These are phyloP conservation scores for Pterocles burchelli DNA, from an alignment of 2,113 vertebrate genomes.

Conservation along the genomic window DNA sequence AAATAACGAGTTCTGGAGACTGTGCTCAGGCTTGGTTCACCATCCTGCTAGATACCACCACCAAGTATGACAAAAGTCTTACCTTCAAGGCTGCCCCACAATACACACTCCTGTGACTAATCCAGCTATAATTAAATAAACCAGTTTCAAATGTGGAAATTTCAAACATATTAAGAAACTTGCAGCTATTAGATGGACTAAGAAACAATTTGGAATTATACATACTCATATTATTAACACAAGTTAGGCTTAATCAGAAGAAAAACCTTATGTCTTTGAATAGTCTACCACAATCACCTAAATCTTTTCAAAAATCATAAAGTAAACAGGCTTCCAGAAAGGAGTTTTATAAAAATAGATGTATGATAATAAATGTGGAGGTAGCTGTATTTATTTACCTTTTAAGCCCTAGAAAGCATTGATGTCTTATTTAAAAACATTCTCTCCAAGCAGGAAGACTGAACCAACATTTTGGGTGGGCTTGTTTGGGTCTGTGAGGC, in stretches of 20 bases:
- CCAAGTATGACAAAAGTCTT: not conserved
- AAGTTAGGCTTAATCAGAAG: not conserved
- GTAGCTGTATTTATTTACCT: constrained; percentile 9
- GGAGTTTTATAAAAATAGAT: not conserved
- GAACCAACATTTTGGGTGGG: constrained; percentile 28
- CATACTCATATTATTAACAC: not conserved
- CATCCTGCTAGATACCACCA: not conserved
- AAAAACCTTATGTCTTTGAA: not conserved
- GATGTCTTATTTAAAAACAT: constrained; percentile 9
- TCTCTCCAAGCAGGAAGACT: not conserved
- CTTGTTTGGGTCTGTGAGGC: not conserved
- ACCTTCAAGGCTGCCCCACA: not conserved
- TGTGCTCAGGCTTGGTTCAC: not conserved
- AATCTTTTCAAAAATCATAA: not conserved
- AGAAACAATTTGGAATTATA: not conserved
- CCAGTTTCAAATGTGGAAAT: not conserved
- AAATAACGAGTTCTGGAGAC: not conserved
- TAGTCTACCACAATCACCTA: not conserved
- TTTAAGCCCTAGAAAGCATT: not conserved
- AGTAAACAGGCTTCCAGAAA: not conserved
- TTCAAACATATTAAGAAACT: not conserved
- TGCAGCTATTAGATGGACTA: not conserved
- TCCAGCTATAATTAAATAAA: constrained; percentile 10
- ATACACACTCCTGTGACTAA: not conserved
- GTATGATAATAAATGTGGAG: not conserved